phyloP scores from a whole-genome alignment of 2,113 vertebrate genomes.

The Potamarius usumacintae region DNA sequence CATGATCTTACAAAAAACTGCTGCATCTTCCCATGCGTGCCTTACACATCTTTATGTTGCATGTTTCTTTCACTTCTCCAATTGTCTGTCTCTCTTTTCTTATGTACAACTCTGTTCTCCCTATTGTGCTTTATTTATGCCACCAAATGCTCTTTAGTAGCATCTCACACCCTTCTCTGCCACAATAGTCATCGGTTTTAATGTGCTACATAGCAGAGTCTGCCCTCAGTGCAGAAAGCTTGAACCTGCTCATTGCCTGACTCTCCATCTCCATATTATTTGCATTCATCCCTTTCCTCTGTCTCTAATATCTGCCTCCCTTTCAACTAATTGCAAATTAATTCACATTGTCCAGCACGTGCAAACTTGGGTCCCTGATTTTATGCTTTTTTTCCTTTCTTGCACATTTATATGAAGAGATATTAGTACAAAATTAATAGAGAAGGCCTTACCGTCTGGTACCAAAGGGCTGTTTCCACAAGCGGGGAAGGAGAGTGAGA shows the following conservation, averaged over 20 bases:
- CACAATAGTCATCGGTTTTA: not conserved
- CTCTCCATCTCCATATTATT: slow-evolving; percentile 8
- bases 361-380: not conserved
- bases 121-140: slow-evolving; percentile 26
- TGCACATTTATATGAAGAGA: not conserved
- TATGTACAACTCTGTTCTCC: slow-evolving; percentile 23
- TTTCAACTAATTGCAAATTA: not conserved
- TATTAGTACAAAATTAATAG: slow-evolving; percentile 20
- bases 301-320: slow-evolving; percentile 32
- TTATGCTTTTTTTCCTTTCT: not conserved
- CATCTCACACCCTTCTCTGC: not conserved
- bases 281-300: slow-evolving; percentile 28
- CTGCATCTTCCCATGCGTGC: not conserved
- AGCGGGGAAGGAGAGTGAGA: slow-evolving; percentile 56
- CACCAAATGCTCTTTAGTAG: slow-evolving; percentile 47
- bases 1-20: slow-evolving; percentile 24
- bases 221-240: not conserved
- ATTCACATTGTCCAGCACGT: not conserved
- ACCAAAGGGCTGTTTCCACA: slow-evolving; percentile 41
- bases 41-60: not conserved
- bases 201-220: not conserved
- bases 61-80: not conserved
- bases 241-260: not conserved
- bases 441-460: slow-evolving; percentile 44
- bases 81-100: not conserved